Evolutionary conservation across 2,888 invertebrate species (phyloP), one percentile per base, ranked within the genome.

Genomic region (Leucophenga maculata): DNA sequence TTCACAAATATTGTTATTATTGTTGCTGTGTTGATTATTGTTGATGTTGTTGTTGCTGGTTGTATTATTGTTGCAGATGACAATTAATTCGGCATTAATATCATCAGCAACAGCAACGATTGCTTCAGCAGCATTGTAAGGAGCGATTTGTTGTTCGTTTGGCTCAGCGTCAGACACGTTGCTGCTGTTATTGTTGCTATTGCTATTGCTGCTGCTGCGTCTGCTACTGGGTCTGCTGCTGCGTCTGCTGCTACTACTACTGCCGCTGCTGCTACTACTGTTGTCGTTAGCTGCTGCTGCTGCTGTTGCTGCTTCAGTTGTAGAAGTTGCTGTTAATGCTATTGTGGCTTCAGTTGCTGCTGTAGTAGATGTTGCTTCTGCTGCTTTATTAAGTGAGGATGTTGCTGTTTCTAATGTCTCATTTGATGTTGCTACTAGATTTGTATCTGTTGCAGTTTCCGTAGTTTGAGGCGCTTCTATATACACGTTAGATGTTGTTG

Each of bases 11-110:
- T 32, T 32, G 32, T 32, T 32, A 16, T 18, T 16, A 20, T 46
- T 44, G 62, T 44, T 44, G 46, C 6, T 62, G 18, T 44, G 8
- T 22, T 1, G 26, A 16, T 60, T 69, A 68, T 26, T 50, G 64
- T 26, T 20, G 65, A 13, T 65, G 50, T 26, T 48, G 44, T 20
- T 59, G 59, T 4, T 26, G 26, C 8, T 31, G 59, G 3, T n/a
- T 26, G 3, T n/a, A 14, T 31, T 65, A n/a, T 8, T 66, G 59
- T 31, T 59, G 59, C 16, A 59, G 31, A 48, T 13, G 14, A 48
- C 48, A 48, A 48, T 48, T 48, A 16, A 13, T 48, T 4, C 48
- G 6, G 13, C 48, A 16, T 48, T 13, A 48, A 4, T 16, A 16
- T 48, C 48, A 16, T 4, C 48, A 48, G 48, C 48, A 16, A n/a